Evolutionary conservation across 2,797 vertebrate species (phyloP).

Genomic region (Hypotaenidia okinawae): DNA sequence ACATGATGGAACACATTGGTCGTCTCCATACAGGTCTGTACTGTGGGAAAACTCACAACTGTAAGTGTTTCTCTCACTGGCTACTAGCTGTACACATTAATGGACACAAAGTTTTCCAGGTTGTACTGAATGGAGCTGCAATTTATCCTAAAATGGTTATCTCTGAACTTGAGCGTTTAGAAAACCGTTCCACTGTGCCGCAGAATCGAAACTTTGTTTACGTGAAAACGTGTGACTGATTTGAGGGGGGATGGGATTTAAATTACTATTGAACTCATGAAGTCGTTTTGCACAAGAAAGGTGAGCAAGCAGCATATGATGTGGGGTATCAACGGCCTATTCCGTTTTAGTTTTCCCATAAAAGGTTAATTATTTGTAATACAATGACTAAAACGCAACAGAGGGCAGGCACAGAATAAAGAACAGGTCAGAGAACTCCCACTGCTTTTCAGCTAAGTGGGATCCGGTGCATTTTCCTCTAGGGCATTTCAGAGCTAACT

Average conservation of each 20-base stretch:
- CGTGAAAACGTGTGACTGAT: not conserved
- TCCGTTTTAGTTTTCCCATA: not conserved
- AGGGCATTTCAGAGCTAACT: conserved; percentile 12
- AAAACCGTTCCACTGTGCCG: not conserved
- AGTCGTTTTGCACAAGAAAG: not conserved
- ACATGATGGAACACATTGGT: not conserved
- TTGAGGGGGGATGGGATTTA: not conserved
- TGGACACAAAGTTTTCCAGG: not conserved
- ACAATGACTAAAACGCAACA: not conserved
- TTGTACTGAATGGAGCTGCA: not conserved
- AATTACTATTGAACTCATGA: not conserved
- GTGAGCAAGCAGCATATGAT: not conserved
- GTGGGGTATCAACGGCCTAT: not conserved
- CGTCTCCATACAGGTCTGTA: not conserved
- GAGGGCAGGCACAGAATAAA: not conserved
- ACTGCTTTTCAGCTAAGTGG: not conserved
- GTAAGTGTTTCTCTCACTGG: not conserved
- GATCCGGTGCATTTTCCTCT: not conserved
- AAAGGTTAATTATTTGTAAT: conserved; percentile 13
- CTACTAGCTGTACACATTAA: not conserved
- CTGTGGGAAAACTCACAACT: not conserved
- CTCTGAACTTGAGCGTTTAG: not conserved
- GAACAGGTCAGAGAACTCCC: conserved; percentile 1
- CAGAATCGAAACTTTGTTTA: not conserved
- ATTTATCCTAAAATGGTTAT: not conserved